These are phyloP conservation scores for Cyprinodon brontotheroides DNA, from an alignment of 2,113 vertebrate genomes.

Conservation along the genomic window DNA sequence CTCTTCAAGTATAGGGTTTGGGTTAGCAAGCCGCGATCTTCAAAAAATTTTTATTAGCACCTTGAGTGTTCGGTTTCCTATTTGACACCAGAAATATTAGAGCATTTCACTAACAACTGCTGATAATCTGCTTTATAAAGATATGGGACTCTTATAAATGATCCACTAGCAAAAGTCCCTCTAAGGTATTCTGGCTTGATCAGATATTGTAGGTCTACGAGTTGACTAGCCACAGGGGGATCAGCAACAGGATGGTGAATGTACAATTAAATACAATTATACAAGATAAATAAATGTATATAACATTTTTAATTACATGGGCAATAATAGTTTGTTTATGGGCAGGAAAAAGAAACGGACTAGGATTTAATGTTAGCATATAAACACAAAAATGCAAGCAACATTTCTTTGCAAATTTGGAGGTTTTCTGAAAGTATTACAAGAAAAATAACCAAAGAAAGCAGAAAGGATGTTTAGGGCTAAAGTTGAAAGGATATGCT, in stretches of 20 bases:
- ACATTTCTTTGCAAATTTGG: background rate
- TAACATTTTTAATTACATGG: background rate
- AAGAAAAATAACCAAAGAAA: conserved; percentile 56
- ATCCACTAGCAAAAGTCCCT: background rate
- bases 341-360: background rate
- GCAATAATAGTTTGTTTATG: background rate
- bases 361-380: background rate
- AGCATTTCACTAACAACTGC: too few relatives aligned
- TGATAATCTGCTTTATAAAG: too few relatives aligned
- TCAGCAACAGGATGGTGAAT: background rate
- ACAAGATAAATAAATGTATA: background rate
- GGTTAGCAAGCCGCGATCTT: too few relatives aligned
- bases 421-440: background rate
- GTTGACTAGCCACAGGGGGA: background rate
- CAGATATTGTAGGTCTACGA: background rate
- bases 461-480: conserved; percentile 43
- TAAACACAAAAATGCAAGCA: background rate
- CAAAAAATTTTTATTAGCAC: too few relatives aligned
- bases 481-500: conserved; percentile 40
- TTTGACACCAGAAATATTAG: too few relatives aligned
- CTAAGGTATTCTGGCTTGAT: background rate
- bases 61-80: too few relatives aligned
- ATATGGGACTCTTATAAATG: background rate
- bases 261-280: background rate
- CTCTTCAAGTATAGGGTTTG: too few relatives aligned